A percentile compares a stretch with the other conserved stretches of the same genome.
Conservation (phyloP, 1,140 invertebrate genomes). For the Paracyclopina nana region DNA sequence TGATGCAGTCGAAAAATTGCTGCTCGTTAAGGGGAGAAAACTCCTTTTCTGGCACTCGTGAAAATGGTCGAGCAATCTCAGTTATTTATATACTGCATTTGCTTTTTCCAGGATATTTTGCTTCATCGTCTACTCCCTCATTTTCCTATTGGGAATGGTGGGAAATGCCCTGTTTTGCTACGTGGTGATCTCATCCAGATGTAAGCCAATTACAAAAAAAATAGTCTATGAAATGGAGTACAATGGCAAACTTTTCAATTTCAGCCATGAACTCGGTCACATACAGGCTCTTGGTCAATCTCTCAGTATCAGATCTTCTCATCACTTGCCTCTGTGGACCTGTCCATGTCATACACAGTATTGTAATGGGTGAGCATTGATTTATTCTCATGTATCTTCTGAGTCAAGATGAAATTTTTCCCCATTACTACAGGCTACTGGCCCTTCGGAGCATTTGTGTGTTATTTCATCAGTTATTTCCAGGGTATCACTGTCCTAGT, state of each 20-base stretch:
- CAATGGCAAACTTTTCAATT: neutral
- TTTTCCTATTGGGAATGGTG: neutral
- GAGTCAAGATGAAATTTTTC: neutral
- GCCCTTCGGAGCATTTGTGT: neutral
- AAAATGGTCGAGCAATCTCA: too few relatives aligned
- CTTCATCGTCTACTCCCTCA: neutral
- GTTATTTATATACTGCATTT: too few relatives aligned
- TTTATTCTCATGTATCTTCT: neutral
- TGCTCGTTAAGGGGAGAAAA: too few relatives aligned
- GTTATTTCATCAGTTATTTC: neutral
- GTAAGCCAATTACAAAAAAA: too few relatives aligned
- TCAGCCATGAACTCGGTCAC: neutral
- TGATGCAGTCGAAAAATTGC: too few relatives aligned
- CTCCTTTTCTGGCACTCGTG: too few relatives aligned
- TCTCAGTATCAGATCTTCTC: constrained; percentile 4
- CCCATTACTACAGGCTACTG: neutral
- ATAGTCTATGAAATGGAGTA: too few relatives aligned
- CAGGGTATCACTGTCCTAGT: neutral
- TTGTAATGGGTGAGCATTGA: neutral
- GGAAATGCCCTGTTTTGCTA: neutral
- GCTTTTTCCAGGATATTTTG: neutral
- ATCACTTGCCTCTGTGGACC: constrained; percentile 4
- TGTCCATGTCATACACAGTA: neutral
- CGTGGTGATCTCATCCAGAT: neutral
- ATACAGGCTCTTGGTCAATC: neutral